Base-by-base conservation (phyloP, 2,797 vertebrate species). In the Spinus pinus region DNA sequence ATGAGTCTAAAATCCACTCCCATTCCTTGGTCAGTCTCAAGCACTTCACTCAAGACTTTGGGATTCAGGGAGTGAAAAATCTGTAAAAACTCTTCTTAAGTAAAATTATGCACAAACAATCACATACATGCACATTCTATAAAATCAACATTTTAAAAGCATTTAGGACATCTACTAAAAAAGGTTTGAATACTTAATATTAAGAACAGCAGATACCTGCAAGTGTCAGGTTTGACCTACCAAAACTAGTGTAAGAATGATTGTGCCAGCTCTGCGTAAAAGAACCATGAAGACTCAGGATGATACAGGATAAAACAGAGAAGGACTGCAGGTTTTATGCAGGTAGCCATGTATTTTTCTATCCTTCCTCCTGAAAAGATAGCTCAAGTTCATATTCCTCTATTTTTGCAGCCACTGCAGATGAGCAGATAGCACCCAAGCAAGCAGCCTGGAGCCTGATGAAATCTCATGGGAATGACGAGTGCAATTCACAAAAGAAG, bases 371-470 rank as follows among this genome's bases (percentile, higher is more conserved):
- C 72, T 88, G 66, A 67, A 94, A 92, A 96, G 65, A 81, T 85
- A 39, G 92, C 96, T 95, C 97, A 97, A 96, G 96, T 96, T 97
- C 94, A 96, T 74, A 64, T 86, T 91, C 74, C 66, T 82, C 33
- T 81, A 80, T 25, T 94, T 95, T 60, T 97, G 96, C 96, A 95
- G 35, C 84, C 89, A 87, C 64, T 96, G 95, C 97, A 98, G 96
- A 98, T 98, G 79, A 78, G 53, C 90, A 95, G 97, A 97, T 98
- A 97, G 92, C 35, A 92, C 85, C 57, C 54, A 85, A 90, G 70
- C 81, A 94, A 90, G 73, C 44, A 71, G 30, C 30, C 35, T 72
- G 70, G 30, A 74, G 53, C 30, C 80, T 85, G 87, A 96, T 88
- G 64, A 90, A 94, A 82, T 83, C 88, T 79, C 80, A 73, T 60